Conservation (phyloP, 2,797 vertebrate genomes). For the Distichodus sexfasciatus region DNA sequence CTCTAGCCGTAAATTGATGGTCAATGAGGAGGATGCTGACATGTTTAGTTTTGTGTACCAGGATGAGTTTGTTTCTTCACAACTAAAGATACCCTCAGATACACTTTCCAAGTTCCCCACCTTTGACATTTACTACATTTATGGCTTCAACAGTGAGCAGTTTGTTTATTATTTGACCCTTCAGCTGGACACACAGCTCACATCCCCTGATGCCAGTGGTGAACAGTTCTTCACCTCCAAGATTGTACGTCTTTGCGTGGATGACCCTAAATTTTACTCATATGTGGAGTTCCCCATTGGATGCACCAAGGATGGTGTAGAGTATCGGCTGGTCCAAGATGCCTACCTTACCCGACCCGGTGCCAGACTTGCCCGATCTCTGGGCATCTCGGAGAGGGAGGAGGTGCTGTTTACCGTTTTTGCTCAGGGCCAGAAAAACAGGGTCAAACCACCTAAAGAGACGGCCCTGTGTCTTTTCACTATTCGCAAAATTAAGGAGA, state of each 20-base stretch:
- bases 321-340: constrained; percentile 95
- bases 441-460: constrained; percentile 95
- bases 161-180: constrained; percentile 98
- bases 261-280: constrained; percentile 97
- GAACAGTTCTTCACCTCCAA: constrained; percentile 99
- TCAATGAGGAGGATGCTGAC: constrained; percentile 93
- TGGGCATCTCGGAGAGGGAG: constrained; percentile 87
- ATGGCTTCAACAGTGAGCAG: constrained; percentile 97
- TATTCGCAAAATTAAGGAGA: constrained; percentile 92
- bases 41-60: constrained; percentile 99
- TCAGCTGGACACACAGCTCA: constrained; percentile 95
- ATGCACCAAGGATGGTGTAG: constrained; percentile 91
- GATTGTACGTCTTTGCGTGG: constrained; percentile 94
- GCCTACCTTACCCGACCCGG: constrained; percentile 92
- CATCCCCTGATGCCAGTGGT: constrained; percentile 89
- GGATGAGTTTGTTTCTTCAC: constrained; percentile 97
- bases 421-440: constrained; percentile 97
- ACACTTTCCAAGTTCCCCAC: constrained; percentile 95
- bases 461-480: constrained; percentile 96
- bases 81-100: constrained; percentile 98
- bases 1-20: constrained; percentile 95
- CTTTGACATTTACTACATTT: constrained; percentile 97
- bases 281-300: constrained; percentile 98
- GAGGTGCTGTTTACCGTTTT: constrained; percentile 97
- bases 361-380: constrained; percentile 82